Evolutionary conservation across 2,888 invertebrate genomes (phyloP), one percentile per base, ranked within the genome.

Genomic region (Antheraea assamensis): DNA sequence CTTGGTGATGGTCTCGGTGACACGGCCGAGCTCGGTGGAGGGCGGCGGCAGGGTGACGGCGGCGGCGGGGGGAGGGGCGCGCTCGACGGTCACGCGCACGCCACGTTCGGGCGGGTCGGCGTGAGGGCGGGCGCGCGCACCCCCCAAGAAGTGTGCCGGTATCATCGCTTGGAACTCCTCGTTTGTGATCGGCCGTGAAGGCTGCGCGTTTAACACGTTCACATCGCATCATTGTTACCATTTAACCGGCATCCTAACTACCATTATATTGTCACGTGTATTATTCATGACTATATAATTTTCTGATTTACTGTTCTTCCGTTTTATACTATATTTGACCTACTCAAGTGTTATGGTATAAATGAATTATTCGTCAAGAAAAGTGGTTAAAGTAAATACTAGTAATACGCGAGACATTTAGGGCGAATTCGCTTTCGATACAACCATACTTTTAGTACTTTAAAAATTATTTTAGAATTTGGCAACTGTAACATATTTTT

Each of bases 91-190:
- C 84, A 98, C 97, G 77, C 98, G 97, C 82, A 98, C 98, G 81
- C 96, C 95, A 78, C 89, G 87, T 83, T 87, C 93, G 82, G 88
- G 89, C 64, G 88, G 86, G 74, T 79, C 76, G 82, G 88, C 84
- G 82, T 85, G 89, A 87, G 76, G 21, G 27, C 74, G 73, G 10
- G 81, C 74, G 10, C 89, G 90, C 82, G 86, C 91, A 73, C 88
- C 92, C 80, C 91, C 92, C 81, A 97, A 96, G 96, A 98, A 98
- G 95, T 97, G 98, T 89, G 97, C 97, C 86, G 98, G 98, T 87
- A 98, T 98, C 98, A 98, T 97, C 95, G 98, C 98, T 96, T 98
- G 97, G 96, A 98, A 98, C 95, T 98, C 98, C 95, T 98, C 98
- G 96, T 97, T 98, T 95, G 98, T 98, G 95, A 98, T 96, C 91